Percentiles rank a stretch among this genome's conserved stretches.
Conservation (phyloP, 2,888 invertebrate genomes). For the Leptura quadrifasciata region DNA sequence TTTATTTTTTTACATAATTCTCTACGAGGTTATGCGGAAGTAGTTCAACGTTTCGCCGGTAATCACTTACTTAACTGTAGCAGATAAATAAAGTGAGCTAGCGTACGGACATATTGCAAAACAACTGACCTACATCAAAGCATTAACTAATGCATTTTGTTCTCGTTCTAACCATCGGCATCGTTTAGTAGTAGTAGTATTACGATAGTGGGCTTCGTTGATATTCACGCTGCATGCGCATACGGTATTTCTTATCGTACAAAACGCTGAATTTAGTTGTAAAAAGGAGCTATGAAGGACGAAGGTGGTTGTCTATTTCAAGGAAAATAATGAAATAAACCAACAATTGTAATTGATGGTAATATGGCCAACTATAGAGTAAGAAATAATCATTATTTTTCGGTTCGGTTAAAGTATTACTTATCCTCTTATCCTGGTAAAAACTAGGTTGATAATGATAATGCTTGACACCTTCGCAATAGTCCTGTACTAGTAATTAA, state of each 20-base stretch:
- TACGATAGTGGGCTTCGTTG: neutral
- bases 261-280: neutral
- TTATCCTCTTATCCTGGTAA: no score
- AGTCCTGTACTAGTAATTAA: no score
- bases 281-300: neutral
- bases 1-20: neutral
- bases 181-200: neutral
- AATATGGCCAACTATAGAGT: no score
- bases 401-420: no score
- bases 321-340: neutral
- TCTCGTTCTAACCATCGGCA: neutral
- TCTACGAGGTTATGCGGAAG: conserved; percentile 15
- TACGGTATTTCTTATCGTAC: neutral
- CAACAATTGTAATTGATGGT: no score
- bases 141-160: conserved; percentile 19
- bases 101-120: neutral
- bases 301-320: neutral
- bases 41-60: conserved; percentile 1
- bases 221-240: neutral
- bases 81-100: conserved; percentile 6
- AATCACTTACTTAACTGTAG: conserved; percentile 4
- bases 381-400: no score
- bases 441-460: no score
- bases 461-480: no score
- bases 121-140: conserved; percentile 32